Evolutionary conservation across 2,797 vertebrate species (phyloP).

Genomic region (Dermochelys coriacea): DNA sequence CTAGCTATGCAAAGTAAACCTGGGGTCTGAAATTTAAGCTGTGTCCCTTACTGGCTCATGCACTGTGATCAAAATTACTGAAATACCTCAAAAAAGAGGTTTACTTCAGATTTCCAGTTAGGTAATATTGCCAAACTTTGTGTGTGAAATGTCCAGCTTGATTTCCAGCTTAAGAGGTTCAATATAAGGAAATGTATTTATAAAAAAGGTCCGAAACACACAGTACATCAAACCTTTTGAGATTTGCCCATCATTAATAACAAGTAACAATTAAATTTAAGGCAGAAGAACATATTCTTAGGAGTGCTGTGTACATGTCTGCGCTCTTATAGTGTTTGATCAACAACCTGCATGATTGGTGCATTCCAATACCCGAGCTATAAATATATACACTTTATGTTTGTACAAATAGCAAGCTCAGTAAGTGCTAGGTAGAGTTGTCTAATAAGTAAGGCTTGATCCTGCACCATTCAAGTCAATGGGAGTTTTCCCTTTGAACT

Average conservation of each 20-base stretch:
- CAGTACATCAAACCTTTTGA: background rate
- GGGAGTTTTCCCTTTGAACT: background rate
- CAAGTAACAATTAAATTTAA: background rate
- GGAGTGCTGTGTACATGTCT: background rate
- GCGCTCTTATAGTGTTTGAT: background rate
- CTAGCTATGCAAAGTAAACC: constrained; percentile 51
- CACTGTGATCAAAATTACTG: background rate
- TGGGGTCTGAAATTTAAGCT: constrained; percentile 68
- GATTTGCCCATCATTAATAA: background rate
- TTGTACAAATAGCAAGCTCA: background rate
- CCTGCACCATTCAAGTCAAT: background rate
- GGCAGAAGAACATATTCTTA: background rate
- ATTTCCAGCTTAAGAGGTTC: background rate
- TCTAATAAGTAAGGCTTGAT: background rate
- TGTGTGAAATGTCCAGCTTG: background rate
- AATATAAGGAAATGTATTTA: background rate
- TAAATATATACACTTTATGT: background rate
- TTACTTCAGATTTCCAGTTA: background rate
- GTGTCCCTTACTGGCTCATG: constrained; percentile 40
- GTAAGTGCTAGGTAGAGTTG: background rate
- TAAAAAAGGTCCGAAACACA: background rate
- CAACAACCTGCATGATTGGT: background rate
- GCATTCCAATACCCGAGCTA: background rate
- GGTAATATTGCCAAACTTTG: background rate
- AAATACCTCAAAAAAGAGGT: background rate